These are phyloP conservation scores for Parnassius glacialis DNA, from an alignment of 2,888 invertebrate genomes.

Conservation along the genomic window DNA sequence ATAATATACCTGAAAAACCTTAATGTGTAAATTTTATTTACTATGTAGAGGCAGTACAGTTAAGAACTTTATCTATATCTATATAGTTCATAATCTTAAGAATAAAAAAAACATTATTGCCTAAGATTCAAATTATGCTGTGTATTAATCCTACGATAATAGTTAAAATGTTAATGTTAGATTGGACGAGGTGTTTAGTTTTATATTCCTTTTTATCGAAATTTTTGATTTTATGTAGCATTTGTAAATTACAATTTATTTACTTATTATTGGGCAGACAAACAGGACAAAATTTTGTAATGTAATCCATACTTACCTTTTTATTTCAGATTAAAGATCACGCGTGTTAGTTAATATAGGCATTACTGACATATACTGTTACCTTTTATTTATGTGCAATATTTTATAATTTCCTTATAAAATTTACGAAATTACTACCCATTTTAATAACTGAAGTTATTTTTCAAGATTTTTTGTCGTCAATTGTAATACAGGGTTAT, in stretches of 20 bases:
- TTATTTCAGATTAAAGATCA: too few species aligned
- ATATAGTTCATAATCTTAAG: slow-evolving; percentile 34
- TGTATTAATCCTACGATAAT: slow-evolving; percentile 12
- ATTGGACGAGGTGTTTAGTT: slow-evolving; percentile 4
- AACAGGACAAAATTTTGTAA: background rate
- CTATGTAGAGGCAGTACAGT: slow-evolving; percentile 34
- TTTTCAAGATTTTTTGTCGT: background rate
- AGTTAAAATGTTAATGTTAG: slow-evolving; percentile 8
- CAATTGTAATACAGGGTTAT: background rate
- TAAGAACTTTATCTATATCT: slow-evolving; percentile 28
- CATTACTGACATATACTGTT: slow-evolving; percentile 2
- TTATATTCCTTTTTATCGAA: too few species aligned
- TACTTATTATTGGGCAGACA: background rate
- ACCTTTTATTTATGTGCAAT: slow-evolving; percentile 14
- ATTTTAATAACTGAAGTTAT: background rate
- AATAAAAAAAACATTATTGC: slow-evolving; percentile 29
- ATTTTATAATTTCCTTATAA: slow-evolving; percentile 9
- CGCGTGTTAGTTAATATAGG: background rate
- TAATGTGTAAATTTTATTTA: slow-evolving; percentile 22
- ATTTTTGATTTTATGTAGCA: background rate
- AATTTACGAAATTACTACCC: background rate
- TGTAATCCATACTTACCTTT: too few species aligned
- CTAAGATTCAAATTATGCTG: slow-evolving; percentile 28
- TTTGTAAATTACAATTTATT: background rate
- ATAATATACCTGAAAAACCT: slow-evolving; percentile 4